Base-by-base conservation (phyloP, 2,888 invertebrate species). In the Eupithecia abbreviata region DNA sequence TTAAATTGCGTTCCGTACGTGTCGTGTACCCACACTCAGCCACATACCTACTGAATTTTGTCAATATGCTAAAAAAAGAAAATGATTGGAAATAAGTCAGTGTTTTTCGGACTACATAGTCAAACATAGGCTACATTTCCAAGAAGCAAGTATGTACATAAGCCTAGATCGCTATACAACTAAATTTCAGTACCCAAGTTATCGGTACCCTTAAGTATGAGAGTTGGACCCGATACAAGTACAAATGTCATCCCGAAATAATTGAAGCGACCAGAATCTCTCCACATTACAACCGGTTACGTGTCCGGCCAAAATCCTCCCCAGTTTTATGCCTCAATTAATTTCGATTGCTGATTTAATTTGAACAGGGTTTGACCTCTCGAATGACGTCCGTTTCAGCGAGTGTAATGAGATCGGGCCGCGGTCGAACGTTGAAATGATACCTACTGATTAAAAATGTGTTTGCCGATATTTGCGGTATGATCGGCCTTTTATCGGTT, bases 241-340 rank as follows among this genome's bases (percentile, higher is more conserved):
- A 72, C 58, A 43, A 71, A 72, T 74, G 69, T 78, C 77, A 75
- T 51, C 72, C 81, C 82, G 80, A 74, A 79, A 79, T 80, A 82
- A 77, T 82, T 80, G 76, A 80, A 49, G 74, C 77, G 80, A 78
- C 74, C 80, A 77, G 79, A 74, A 80, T 74, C 82, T 74, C 75
- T 74, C 77, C 80, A 81, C 84, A 85, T 85, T 83, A 84, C 84
- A 83, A 79, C 82, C 84, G 77, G 83, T 76, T 79, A 81, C 83
- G 82, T 83, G 81, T 84, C 77, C 81, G 78, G 80, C 76, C 77
- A 75, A 81, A 79, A 79, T 79, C 80, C 77, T 76, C 79, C 76
- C 82, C 85, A 83, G 81, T 89, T 89, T 86, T 85, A 88, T 85
- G 87, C 85, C 84, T 86, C 88, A 89, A 89, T 90, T 90, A 90